Evolutionary conservation across 2,113 vertebrate species (phyloP).

Genomic region (Psammodynastes pulverulentus): DNA sequence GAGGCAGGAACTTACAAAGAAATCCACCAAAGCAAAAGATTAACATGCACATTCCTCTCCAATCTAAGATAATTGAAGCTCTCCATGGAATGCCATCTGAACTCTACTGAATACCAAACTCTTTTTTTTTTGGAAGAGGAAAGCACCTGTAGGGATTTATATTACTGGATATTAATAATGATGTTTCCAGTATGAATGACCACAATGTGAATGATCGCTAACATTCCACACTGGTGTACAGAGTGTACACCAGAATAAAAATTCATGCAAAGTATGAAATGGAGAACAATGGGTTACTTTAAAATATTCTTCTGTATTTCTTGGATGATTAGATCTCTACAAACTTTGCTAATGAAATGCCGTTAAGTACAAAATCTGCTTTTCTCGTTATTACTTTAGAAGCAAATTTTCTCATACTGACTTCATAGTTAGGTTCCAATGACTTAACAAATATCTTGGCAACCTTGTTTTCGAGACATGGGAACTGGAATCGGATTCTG

Average conservation of each 20-base stretch:
- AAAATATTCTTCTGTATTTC: slow-evolving; percentile 26
- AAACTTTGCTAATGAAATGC: slow-evolving; percentile 49
- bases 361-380: slow-evolving; percentile 53
- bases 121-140: background rate
- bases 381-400: slow-evolving; percentile 55
- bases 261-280: slow-evolving; percentile 20
- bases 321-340: slow-evolving; percentile 21
- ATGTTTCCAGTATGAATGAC: background rate
- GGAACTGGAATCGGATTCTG: slow-evolving; percentile 26
- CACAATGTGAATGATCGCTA: background rate
- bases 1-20: background rate
- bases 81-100: background rate
- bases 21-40: background rate
- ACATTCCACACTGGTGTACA: background rate
- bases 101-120: background rate
- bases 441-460: slow-evolving; percentile 39
- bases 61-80: background rate
- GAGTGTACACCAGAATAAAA: background rate
- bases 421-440: slow-evolving; percentile 15
- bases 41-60: background rate
- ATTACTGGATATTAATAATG: background rate
- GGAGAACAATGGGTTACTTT: slow-evolving; percentile 34
- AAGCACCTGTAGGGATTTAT: background rate
- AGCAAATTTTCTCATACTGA: slow-evolving; percentile 49
- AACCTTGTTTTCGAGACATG: slow-evolving; percentile 28